Base-by-base conservation (phyloP, 2,113 vertebrate species). In the Oryzias melastigma region DNA sequence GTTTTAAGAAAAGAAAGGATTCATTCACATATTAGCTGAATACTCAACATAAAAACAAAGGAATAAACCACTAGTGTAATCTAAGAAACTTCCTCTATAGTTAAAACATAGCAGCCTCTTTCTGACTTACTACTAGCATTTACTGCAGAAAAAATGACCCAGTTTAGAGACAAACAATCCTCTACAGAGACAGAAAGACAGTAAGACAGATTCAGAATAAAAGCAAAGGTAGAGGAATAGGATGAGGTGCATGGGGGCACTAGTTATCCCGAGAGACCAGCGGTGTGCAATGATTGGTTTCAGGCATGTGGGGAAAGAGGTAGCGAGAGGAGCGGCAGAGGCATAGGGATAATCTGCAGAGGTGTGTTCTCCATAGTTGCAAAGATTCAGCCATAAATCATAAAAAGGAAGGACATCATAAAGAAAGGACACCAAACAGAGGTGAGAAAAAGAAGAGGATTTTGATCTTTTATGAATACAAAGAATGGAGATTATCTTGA, bases 101-200 rank as follows among this genome's bases (percentile, higher is more conserved):
- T 57, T 75, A 50, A 52, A 57, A 43, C 50, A 58, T 52, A 66
- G 68, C 71, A 22, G 42, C 45, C 58, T 43, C 25, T 48, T 52
- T 53, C 66, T 68, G 59, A 56, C 57, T 81, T 65, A 51, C 70
- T 81, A 45, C 53, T 51, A 62, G 74, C 64, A 60, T 77, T 71
- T 76, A 73, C 81, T 77, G 81, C 73, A 76, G 66, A 78, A 71
- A 71, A 68, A 78, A 68, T 90, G 90, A 91, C 91, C 88, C 87
- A 91, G 81, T 91, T 92, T 85, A 85, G 82, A 85, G 70, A 71
- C 58, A 78, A 83, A 82, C 65, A 80, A 71, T 79, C 80, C 79
- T 59, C 52, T 63, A 78, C 71, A 81, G 65, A 64, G 63, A 56
- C 60, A 68, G 43, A 42, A 29, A 66, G 52, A 42, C 14, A 60